phyloP scores from a whole-genome alignment of 2,888 invertebrate genomes.

The Cosmia trapezina region DNA sequence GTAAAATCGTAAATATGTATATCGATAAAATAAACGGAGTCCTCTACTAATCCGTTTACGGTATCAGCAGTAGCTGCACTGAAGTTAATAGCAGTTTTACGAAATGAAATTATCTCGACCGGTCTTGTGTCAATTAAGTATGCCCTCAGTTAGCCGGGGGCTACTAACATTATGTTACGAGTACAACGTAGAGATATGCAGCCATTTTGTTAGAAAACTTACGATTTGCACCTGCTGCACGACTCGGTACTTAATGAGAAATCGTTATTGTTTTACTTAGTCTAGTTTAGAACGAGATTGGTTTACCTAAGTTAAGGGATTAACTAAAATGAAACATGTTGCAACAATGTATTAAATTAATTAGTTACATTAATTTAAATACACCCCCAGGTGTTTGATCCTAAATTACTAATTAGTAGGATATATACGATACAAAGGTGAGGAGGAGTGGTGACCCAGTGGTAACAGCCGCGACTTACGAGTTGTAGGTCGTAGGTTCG shows the following conservation, averaged over 20 bases:
- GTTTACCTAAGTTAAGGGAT: neutral
- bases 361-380: constrained; percentile 6
- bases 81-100: constrained; percentile 75
- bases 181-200: constrained; percentile 60
- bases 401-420: neutral
- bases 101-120: constrained; percentile 63
- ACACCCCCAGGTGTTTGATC: neutral
- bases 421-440: too few species aligned
- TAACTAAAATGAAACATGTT: constrained; percentile 12
- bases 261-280: constrained; percentile 23
- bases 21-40: constrained; percentile 3
- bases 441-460: too few species aligned
- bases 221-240: constrained; percentile 63
- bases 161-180: constrained; percentile 44
- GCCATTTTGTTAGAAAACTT: constrained; percentile 64
- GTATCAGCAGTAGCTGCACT: constrained; percentile 15
- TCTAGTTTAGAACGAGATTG: constrained; percentile 3
- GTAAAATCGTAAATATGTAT: too few species aligned
- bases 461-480: too few species aligned
- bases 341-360: too few species aligned
- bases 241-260: constrained; percentile 30
- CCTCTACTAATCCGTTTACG: constrained; percentile 37
- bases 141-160: constrained; percentile 59
- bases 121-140: constrained; percentile 71
- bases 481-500: too few species aligned